Percentiles rank a stretch among this genome's conserved stretches.
phyloP scores from a whole-genome alignment of 2,888 invertebrate genomes.

The Boloria selene region DNA sequence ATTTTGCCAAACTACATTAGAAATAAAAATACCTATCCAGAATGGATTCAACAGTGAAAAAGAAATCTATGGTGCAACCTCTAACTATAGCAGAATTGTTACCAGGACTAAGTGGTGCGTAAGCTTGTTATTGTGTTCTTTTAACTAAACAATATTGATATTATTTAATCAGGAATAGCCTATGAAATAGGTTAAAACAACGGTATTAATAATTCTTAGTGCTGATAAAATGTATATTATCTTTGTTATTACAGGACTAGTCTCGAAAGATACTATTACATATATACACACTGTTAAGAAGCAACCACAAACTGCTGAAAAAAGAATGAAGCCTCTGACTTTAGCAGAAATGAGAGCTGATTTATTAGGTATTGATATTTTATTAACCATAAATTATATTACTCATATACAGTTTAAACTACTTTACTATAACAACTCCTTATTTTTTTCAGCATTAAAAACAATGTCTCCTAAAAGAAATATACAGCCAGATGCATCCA shows the following conservation, averaged over 20 bases:
- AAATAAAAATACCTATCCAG: constrained; percentile 51
- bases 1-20: constrained; percentile 1
- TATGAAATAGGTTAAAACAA: too few relatives aligned
- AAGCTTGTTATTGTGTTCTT: constrained; percentile 6
- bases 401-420: background rate
- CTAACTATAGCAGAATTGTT: constrained; percentile 64
- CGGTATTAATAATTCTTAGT: too few relatives aligned
- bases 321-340: constrained; percentile 58
- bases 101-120: constrained; percentile 59
- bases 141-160: too few relatives aligned
- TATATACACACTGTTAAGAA: constrained; percentile 57
- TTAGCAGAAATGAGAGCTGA: constrained; percentile 63
- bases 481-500: constrained; percentile 46
- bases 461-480: constrained; percentile 48
- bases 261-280: constrained; percentile 56
- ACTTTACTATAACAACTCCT: background rate
- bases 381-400: background rate
- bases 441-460: constrained; percentile 55
- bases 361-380: constrained; percentile 49
- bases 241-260: constrained; percentile 49
- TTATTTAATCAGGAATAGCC: too few relatives aligned
- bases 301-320: constrained; percentile 57
- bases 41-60: constrained; percentile 49
- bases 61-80: constrained; percentile 48
- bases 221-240: too few relatives aligned